phyloP scores from a whole-genome alignment of 2,113 vertebrate genomes.

The Cynopterus brachyotis region DNA sequence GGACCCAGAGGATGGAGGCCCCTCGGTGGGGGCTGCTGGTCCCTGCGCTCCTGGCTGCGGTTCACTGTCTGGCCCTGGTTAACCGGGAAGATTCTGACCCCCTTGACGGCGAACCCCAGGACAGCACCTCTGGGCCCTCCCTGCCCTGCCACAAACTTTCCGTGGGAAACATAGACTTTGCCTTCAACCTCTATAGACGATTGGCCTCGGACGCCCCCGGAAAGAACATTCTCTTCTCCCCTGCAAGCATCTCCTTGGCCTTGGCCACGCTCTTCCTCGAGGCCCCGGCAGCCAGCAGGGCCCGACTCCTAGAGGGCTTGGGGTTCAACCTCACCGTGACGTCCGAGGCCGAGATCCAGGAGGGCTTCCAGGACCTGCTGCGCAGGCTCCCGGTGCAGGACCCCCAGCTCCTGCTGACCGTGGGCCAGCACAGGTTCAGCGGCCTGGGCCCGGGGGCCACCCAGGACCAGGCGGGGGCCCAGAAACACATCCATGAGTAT shows the following conservation, averaged over 20 bases:
- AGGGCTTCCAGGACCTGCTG: conserved; percentile 80
- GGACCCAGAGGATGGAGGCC: background rate
- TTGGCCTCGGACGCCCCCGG: background rate
- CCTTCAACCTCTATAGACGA: conserved; percentile 83
- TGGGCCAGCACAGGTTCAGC: background rate
- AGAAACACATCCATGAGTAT: conserved; percentile 76
- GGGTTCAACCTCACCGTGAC: conserved; percentile 76
- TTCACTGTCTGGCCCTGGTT: background rate
- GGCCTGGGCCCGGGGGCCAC: conserved; percentile 72
- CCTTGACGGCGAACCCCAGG: background rate
- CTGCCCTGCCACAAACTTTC: conserved; percentile 54
- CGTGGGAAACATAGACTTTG: conserved; percentile 82
- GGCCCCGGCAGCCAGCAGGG: conserved; percentile 73
- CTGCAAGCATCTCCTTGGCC: conserved; percentile 81
- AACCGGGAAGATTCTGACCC: background rate
- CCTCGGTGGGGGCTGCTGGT: background rate
- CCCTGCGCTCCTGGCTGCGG: fast-evolving
- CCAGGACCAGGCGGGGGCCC: conserved; percentile 67
- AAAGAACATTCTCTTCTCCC: conserved; percentile 86
- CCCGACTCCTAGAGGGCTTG: conserved; percentile 80
- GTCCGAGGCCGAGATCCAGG: conserved; percentile 64
- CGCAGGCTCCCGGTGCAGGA: conserved; percentile 71
- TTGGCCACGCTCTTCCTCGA: conserved; percentile 82
- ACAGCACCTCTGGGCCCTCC: background rate
- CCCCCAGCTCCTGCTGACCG: background rate